Base-by-base conservation (phyloP, 2,113 vertebrate species). In the Nothobranchius kuhntae region DNA sequence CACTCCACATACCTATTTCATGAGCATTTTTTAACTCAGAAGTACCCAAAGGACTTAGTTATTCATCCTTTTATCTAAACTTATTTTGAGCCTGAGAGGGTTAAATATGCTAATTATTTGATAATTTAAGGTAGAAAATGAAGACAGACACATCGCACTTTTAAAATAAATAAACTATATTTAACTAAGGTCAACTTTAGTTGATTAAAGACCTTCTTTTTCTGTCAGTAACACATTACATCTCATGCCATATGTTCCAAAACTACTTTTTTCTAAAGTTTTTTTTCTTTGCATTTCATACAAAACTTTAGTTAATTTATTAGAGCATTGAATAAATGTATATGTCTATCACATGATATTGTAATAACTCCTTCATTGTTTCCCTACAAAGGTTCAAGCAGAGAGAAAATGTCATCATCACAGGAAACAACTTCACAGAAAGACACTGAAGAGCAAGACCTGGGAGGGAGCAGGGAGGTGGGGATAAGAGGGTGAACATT, bases 151-250 rank as follows among this genome's bases (percentile, higher is more conserved):
- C 85, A 3, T 71, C 12, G 63, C 13, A 60, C 71, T 53, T 91
- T 91, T 77, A 92, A 93, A 93, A 92, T 92, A 92, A 92, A 92
- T 89, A 81, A 92, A 91, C 85, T 93, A 88, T 93, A 92, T 93
- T 93, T 75, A 89, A 90, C 86, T 87, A 87, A 88, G 82, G 68
- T 92, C 81, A 82, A 76, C 74, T 81, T 86, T 61, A 87, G 68
- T 81, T 89, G 69, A 82, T 83, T 87, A 81, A 84, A 89, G 82
- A 84, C 81, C 83, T 87, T 85, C 57, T 70, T 87, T 77, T 87
- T 88, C 86, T 80, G 86, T 83, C 81, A 60, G 71, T 76, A 78
- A 91, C 88, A 92, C 87, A 72, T 82, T 91, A 89, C 83, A 92
- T 73, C 70, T 91, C 92, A 92, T 92, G 92, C 91, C 87, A 87